These are phyloP conservation scores for Ptiloglossa arizonensis DNA, from an alignment of 1,140 invertebrate genomes.

Conservation along the genomic window DNA sequence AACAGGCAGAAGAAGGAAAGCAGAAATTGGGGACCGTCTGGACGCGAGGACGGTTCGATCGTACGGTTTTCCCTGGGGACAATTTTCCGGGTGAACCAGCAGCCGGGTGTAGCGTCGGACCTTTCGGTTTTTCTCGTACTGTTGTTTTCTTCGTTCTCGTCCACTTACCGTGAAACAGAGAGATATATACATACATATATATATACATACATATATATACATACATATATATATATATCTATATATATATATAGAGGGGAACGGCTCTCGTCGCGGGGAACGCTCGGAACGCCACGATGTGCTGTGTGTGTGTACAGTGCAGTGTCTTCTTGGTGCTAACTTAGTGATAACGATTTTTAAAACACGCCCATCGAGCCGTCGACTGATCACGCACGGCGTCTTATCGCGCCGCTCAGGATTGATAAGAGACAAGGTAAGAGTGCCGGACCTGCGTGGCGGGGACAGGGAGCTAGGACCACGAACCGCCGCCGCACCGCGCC, in stretches of 20 bases:
- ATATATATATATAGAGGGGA: no score
- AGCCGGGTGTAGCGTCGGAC: neutral
- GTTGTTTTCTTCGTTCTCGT: neutral
- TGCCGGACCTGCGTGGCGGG: neutral
- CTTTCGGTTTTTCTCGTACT: conserved; percentile 1
- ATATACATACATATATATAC: no score
- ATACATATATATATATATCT: no score
- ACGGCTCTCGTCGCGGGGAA: conserved; percentile 32
- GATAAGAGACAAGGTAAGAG: conserved; percentile 51
- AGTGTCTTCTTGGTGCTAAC: conserved; percentile 80
- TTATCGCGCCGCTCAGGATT: conserved; percentile 41
- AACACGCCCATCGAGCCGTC: conserved; percentile 25
- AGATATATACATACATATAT: no score
- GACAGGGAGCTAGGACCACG: no score
- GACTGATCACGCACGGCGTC: conserved; percentile 33
- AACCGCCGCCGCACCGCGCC: no score
- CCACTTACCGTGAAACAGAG: neutral
- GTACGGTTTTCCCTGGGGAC: neutral
- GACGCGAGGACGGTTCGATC: neutral
- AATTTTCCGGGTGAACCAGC: neutral
- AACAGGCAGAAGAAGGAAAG: neutral
- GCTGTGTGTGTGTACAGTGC: conserved; percentile 80
- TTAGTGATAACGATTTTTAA: conserved; percentile 73
- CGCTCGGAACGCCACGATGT: conserved; percentile 70
- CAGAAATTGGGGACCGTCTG: neutral